Conservation (phyloP, 2,888 invertebrate genomes). For the Imbricaverruca yamaguchii region DNA sequence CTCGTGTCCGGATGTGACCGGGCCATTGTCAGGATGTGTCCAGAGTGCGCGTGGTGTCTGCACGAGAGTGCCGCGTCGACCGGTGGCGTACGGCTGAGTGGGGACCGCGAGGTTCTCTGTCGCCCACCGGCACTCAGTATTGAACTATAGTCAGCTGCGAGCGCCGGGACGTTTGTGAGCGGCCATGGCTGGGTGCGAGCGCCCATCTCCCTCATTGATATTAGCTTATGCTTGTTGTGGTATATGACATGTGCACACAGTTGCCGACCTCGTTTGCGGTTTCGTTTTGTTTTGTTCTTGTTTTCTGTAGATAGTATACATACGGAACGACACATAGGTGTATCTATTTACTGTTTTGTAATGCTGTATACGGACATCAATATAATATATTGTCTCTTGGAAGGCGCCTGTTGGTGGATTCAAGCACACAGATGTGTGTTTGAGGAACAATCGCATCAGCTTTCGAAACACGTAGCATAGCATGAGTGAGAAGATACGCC, state of each 20-base stretch:
- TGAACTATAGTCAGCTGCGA: background rate
- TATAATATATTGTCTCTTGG: conserved; percentile 11
- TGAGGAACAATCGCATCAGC: background rate
- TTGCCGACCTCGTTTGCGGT: conserved; percentile 4
- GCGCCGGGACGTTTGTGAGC: background rate
- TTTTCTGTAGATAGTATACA: conserved; percentile 15
- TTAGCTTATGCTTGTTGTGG: conserved; percentile 18
- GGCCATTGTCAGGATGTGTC: background rate
- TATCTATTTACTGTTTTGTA: conserved; percentile 21
- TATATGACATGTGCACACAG: background rate
- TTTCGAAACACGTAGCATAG: too few relatives aligned
- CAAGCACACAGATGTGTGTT: background rate
- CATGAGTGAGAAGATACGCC: too few relatives aligned
- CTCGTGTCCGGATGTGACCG: background rate
- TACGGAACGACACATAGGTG: background rate
- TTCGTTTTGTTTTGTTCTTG: conserved; percentile 18
- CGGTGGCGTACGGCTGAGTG: too few relatives aligned
- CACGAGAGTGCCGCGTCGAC: too few relatives aligned
- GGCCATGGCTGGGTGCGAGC: too few relatives aligned
- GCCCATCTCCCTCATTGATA: background rate
- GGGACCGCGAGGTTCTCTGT: too few relatives aligned
- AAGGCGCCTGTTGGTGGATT: background rate
- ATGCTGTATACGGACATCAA: conserved; percentile 16
- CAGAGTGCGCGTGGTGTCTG: background rate
- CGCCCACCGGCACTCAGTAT: background rate